Base-by-base conservation (phyloP, 2,888 invertebrate species). In the Phaedon cochleariae region DNA sequence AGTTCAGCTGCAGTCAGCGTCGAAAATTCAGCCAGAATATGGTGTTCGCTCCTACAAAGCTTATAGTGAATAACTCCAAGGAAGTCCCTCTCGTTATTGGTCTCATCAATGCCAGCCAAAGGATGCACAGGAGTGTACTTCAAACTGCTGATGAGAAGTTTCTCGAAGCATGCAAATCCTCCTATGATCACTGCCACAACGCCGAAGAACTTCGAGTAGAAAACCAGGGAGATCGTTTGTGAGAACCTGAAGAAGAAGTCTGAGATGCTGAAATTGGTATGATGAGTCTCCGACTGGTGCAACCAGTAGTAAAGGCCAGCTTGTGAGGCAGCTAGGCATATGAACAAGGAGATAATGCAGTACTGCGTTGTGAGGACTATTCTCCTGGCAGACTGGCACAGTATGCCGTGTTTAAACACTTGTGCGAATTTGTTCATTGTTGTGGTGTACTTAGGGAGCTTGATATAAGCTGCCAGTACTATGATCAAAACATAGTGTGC, bases 111-210 rank as follows among this genome's bases (percentile, higher is more conserved):
- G 12, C 72, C 76, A 57, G 78, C 78, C 66, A 80, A 71, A 0
- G 83, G 82, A 71, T 82, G 82, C 0, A 80, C 76, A 0, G 80
- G 77, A 34, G 73, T 71, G 58, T 81, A 83, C 59, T 80, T 73
- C 45, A 84, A 66, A 20, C 74, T 74, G 48, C 72, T 77, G 1
- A 79, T 76, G 1, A 80, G 74, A 1, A 81, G 72, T 53, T 80
- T 83, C 71, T 83, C 83, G 60, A 82, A 84, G 66, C 84, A 84
- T 2, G 76, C 80, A 26, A 83, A 74, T 46, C 77, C 72, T 4
- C 76, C 78, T 3, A 79, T 77, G 34, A 79, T 65, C 0, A 77
- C 46, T 1, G 76, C 71, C 26, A 77, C 69, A 6, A 77, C 29
- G 1, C 70, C 71, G 41, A 79, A 74, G 49, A 82, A 79, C 1